Evolutionary conservation across 2,888 invertebrate species (phyloP).

Genomic region (Cyrtodaria siliqua): DNA sequence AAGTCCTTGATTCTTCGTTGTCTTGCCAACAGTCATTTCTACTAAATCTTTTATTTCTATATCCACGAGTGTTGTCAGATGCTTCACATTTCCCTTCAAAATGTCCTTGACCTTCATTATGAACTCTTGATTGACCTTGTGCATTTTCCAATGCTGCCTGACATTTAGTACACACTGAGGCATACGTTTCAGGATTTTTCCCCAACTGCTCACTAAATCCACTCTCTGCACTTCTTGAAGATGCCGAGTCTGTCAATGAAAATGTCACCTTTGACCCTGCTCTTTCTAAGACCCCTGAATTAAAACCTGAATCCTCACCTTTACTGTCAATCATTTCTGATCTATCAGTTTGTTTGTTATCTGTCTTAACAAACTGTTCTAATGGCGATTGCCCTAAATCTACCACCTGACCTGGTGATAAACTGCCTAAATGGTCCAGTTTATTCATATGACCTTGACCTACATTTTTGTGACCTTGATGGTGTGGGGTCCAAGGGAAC

Average conservation of each 20-base stretch:
- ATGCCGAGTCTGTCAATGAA: slow-evolving; percentile 66
- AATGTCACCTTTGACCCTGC: slow-evolving; percentile 69
- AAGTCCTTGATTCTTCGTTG: neutral
- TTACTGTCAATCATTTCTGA: neutral
- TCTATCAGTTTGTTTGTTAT: neutral
- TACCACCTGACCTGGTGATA: slow-evolving; percentile 47
- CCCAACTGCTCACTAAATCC: slow-evolving; percentile 73
- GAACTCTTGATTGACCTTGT: slow-evolving; percentile 12
- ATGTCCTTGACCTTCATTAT: neutral
- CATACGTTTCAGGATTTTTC: slow-evolving; percentile 58
- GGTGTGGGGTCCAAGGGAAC: slow-evolving; percentile 45
- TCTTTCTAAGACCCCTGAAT: neutral
- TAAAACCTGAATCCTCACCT: neutral
- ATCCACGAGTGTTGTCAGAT: neutral
- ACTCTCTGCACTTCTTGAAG: slow-evolving; percentile 74
- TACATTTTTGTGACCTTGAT: slow-evolving; percentile 31
- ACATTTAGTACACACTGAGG: slow-evolving; percentile 74
- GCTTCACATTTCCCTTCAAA: slow-evolving; percentile 3
- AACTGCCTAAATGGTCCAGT: no score
- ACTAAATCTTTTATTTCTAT: slow-evolving; percentile 1
- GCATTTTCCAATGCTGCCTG: slow-evolving; percentile 28
- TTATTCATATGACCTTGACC: slow-evolving; percentile 12
- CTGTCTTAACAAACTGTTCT: neutral
- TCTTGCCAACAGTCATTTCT: slow-evolving; percentile 5
- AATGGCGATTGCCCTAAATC: slow-evolving; percentile 21